Percentiles rank a stretch among this genome's conserved stretches.
Evolutionary conservation across 2,797 vertebrate species (phyloP).

Genomic region (Gallinago stenura): DNA sequence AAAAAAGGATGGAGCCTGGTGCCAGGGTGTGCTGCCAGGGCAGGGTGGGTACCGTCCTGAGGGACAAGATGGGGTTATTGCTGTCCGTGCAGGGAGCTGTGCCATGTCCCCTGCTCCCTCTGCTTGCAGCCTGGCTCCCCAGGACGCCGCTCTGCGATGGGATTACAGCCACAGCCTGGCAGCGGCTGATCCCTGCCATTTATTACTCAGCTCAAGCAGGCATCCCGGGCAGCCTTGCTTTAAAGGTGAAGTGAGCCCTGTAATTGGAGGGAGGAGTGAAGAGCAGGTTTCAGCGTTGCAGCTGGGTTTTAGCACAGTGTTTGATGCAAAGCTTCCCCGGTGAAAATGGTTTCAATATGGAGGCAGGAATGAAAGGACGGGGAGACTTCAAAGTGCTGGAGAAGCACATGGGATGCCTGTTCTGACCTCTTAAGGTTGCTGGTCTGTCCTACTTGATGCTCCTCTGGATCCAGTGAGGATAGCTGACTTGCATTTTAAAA

Average conservation of each 20-base stretch:
- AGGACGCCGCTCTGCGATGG: not conserved
- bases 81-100: not conserved
- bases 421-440: not conserved
- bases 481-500: constrained; percentile 14
- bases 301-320: not conserved
- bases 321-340: not conserved
- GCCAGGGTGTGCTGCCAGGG: not conserved
- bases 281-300: not conserved
- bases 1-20: not conserved
- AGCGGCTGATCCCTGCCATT: not conserved
- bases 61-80: rapidly evolving
- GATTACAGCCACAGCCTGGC: not conserved
- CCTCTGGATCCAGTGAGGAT: not conserved
- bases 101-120: not conserved
- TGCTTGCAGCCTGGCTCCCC: not conserved
- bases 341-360: not conserved
- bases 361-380: not conserved
- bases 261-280: not conserved
- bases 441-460: not conserved
- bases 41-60: not conserved
- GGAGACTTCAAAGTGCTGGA: not conserved
- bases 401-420: not conserved
- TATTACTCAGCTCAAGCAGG: not conserved
- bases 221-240: not conserved
- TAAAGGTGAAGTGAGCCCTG: not conserved